A percentile compares a stretch with the other conserved stretches of the same genome.
phyloP scores from a whole-genome alignment of 2,888 invertebrate genomes.

The Steinernema carpocapsae region DNA sequence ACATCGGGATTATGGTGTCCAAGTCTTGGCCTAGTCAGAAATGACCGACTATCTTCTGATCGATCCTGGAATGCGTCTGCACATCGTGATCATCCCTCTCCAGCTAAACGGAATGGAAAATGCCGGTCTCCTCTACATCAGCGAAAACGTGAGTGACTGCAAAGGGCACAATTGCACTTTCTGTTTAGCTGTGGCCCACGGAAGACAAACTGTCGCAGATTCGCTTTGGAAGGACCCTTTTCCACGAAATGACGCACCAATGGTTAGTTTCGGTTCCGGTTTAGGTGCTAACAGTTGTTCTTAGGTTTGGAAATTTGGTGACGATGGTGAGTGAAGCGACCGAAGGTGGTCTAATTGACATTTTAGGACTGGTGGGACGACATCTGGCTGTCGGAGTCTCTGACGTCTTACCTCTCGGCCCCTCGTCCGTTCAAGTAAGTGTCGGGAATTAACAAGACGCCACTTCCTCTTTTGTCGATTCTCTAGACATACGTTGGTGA shows the following conservation, averaged over 20 bases:
- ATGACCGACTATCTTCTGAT: slow-evolving; percentile 44
- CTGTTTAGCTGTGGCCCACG: slow-evolving; percentile 40
- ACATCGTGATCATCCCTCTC: slow-evolving; percentile 41
- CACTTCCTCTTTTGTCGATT: background rate
- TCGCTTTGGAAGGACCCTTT: slow-evolving; percentile 43
- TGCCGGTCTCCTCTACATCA: slow-evolving; percentile 43
- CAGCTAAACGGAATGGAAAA: slow-evolving; percentile 48
- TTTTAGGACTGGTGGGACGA: slow-evolving; percentile 41
- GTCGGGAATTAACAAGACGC: background rate
- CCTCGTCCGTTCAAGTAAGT: slow-evolving; percentile 15
- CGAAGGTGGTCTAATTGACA: background rate
- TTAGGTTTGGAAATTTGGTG: slow-evolving; percentile 44
- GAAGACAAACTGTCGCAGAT: slow-evolving; percentile 21
- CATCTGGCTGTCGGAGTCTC: slow-evolving; percentile 46
- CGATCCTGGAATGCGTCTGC: slow-evolving; percentile 40
- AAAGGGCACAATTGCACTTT: background rate
- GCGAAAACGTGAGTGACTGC: slow-evolving; percentile 37
- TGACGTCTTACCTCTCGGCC: slow-evolving; percentile 40
- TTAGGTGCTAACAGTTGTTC: background rate
- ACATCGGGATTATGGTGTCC: background rate
- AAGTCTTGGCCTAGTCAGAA: slow-evolving; percentile 15
- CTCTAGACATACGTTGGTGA: slow-evolving; percentile 1
- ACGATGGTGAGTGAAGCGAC: slow-evolving; percentile 35
- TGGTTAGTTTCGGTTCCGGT: slow-evolving; percentile 36
- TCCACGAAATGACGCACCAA: slow-evolving; percentile 47